Percentiles rank a stretch among this genome's conserved stretches.
phyloP scores from a whole-genome alignment of 2,797 vertebrate genomes.

The Staurois parvus region DNA sequence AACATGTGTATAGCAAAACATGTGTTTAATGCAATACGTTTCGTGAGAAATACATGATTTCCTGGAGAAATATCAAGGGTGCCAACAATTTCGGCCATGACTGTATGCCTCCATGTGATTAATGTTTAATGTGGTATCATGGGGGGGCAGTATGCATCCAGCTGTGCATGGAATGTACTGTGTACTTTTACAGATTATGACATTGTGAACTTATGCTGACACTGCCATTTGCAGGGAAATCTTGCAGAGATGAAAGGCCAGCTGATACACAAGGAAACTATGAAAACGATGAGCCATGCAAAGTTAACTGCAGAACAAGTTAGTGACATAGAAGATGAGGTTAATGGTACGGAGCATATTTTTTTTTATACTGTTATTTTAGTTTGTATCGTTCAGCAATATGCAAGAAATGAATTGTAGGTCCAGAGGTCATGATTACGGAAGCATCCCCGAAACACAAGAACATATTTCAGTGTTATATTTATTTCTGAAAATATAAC shows the following conservation, averaged over 20 bases:
- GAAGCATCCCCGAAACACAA: too few relatives aligned
- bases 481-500: too few relatives aligned
- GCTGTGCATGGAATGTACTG: slow-evolving; percentile 36
- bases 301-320: slow-evolving; percentile 83
- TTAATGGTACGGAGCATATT: slow-evolving; percentile 83
- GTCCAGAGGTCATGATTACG: too few relatives aligned
- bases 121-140: neutral
- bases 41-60: too few relatives aligned
- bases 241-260: slow-evolving; percentile 74
- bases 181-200: neutral
- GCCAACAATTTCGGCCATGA: too few relatives aligned
- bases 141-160: neutral
- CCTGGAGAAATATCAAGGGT: too few relatives aligned
- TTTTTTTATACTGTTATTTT: slow-evolving; percentile 3
- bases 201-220: slow-evolving; percentile 65
- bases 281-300: slow-evolving; percentile 79
- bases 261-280: slow-evolving; percentile 79
- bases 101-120: too few relatives aligned
- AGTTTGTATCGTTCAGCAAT: too few relatives aligned
- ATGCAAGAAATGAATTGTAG: too few relatives aligned
- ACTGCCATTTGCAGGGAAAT: slow-evolving; percentile 80
- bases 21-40: too few relatives aligned
- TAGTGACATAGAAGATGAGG: slow-evolving; percentile 77
- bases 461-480: too few relatives aligned
- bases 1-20: too few relatives aligned